phyloP scores from a whole-genome alignment of 1,140 invertebrate species.

The Aleiodes sp. region DNA sequence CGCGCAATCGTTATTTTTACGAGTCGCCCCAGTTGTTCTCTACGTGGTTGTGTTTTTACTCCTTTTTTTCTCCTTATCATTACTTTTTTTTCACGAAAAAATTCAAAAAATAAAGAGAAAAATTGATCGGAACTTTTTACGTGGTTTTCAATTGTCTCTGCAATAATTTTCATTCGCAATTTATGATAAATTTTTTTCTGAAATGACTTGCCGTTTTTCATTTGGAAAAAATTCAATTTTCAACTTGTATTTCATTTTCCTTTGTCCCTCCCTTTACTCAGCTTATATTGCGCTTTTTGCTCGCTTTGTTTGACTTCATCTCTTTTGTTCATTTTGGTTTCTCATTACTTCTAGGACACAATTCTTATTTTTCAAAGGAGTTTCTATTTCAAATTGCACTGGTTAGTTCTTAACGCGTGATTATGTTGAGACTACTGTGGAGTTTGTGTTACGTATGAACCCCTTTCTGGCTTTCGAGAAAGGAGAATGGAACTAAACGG shows the following conservation, averaged over 20 bases:
- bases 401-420: neutral
- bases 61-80: neutral
- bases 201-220: no score
- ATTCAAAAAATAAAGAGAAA: no score
- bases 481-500: no score
- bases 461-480: no score
- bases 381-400: neutral
- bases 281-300: neutral
- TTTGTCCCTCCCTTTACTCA: neutral
- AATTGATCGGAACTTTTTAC: no score
- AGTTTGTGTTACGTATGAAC: no score
- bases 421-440: neutral
- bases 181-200: no score
- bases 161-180: no score
- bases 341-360: conserved; percentile 2
- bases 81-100: no score
- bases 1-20: conserved; percentile 57
- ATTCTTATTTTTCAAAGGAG: neutral
- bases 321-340: conserved; percentile 8
- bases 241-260: neutral
- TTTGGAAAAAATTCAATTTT: no score
- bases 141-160: no score
- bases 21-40: conserved; percentile 38
- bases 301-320: neutral
- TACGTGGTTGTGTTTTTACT: conserved; percentile 25